Base-by-base conservation (phyloP, 2,888 invertebrate species). In the Eilema griseolum region DNA sequence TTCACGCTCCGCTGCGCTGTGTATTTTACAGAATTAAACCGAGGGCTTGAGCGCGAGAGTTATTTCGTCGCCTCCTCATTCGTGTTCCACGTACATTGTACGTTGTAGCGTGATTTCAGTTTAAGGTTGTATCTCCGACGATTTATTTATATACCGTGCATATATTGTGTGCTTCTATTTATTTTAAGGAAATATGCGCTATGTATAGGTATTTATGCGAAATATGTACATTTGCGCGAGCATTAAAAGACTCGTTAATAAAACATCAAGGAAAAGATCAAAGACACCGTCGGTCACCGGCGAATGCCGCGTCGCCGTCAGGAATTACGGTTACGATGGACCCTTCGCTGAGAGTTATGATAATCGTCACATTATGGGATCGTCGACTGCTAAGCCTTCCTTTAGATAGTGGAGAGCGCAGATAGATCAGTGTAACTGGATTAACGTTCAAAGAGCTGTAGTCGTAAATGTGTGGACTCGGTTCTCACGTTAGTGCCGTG, bases 291-390 rank as follows among this genome's bases (percentile, higher is more conserved):
- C 11, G 24, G 26, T 20, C 20, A 26, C 3, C 46, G 14, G 64
- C 28, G 26, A 46, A 7, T 23, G n/a, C 14, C 64, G n/a, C n/a
- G n/a, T 11, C 46, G 28, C 26, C 64, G 28, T 4, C 64, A 64
- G n/a, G 14, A 64, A 28, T 64, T n/a, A 64, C 26, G 64, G 46
- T 64, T 46, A 64, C 63, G 63, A 64, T 11, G 26, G 46, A 46
- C 24, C 63, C 52, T 64, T 52, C 12, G 26, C 46, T 23, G 28
- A 20, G n/a, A 52, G 64, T 52, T 64, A 64, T 52, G 26, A 26
- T 64, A 64, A 64, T 64, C 64, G 52, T 52, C 64, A 52, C 64
- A 52, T 64, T 52, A 64, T 64, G 46, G 28, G 52, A 52, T 64
- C 26, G 26, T 52, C 64, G n/a, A n/a, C 52, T 52, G 20, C n/a